Conservation (phyloP, 2,797 vertebrate species). For the Nasua narica region DNA sequence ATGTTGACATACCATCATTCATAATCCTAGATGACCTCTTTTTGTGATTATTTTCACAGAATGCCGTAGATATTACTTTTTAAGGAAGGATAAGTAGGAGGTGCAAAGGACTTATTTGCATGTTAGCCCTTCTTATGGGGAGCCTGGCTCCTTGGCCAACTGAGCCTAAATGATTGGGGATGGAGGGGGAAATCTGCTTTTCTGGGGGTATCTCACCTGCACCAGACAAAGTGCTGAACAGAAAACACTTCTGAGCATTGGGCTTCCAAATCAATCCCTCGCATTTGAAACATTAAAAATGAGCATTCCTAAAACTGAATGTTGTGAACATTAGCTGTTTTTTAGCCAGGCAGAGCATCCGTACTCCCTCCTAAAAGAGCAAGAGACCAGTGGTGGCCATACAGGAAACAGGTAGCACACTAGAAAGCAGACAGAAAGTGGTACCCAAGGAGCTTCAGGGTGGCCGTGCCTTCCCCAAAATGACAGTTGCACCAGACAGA, state of each 20-base stretch:
- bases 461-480: background rate
- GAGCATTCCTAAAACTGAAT: background rate
- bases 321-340: background rate
- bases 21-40: background rate
- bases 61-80: background rate
- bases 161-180: background rate
- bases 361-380: background rate
- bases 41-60: background rate
- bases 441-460: background rate
- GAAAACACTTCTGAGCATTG: background rate
- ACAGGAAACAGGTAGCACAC: background rate
- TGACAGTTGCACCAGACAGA: background rate
- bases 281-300: background rate
- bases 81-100: background rate
- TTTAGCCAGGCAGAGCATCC: background rate
- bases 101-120: background rate
- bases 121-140: no score
- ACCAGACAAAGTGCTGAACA: background rate
- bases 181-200: background rate
- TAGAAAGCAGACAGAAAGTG: background rate
- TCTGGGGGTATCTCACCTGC: background rate
- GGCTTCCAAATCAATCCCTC: background rate
- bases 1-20: background rate
- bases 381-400: rapidly evolving
- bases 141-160: background rate